Percentiles rank a stretch among this genome's conserved stretches.
Conservation (phyloP, 1,140 invertebrate genomes). For the Drosophila setifemur region DNA sequence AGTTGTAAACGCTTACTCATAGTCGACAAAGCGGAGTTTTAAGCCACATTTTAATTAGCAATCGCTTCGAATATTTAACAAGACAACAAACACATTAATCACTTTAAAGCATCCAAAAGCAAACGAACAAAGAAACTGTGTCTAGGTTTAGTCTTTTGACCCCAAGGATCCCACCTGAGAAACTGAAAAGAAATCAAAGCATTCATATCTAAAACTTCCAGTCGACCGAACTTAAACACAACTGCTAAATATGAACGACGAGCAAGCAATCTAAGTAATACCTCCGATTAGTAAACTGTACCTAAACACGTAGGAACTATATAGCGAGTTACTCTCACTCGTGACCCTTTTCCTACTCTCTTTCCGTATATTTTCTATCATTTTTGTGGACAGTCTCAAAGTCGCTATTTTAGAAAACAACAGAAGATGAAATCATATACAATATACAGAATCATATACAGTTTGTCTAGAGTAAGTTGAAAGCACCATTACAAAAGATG, state of each 20-base stretch:
- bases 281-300: constrained; percentile 73
- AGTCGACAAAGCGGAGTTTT: constrained; percentile 39
- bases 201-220: constrained; percentile 62
- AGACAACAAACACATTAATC: constrained; percentile 9
- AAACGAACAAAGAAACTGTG: constrained; percentile 3
- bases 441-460: too few relatives aligned
- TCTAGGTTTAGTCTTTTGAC: constrained; percentile 47
- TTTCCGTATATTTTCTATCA: constrained; percentile 21
- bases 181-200: constrained; percentile 40
- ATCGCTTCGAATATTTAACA: constrained; percentile 28
- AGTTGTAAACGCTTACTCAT: constrained; percentile 52
- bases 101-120: constrained; percentile 7
- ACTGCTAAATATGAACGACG: constrained; percentile 24
- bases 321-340: constrained; percentile 23
- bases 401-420: constrained; percentile 36
- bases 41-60: constrained; percentile 57
- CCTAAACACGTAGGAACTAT: constrained; percentile 54
- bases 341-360: constrained; percentile 27
- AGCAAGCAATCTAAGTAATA: constrained; percentile 68
- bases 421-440: constrained; percentile 53
- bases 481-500: constrained; percentile 51
- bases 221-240: constrained; percentile 31
- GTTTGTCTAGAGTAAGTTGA: constrained; percentile 51
- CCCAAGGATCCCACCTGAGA: constrained; percentile 63
- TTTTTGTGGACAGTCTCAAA: constrained; percentile 31